Evolutionary conservation across 2,888 invertebrate species (phyloP), one percentile per base, ranked within the genome.

Genomic region (Caenorhabditis sulstoni): DNA sequence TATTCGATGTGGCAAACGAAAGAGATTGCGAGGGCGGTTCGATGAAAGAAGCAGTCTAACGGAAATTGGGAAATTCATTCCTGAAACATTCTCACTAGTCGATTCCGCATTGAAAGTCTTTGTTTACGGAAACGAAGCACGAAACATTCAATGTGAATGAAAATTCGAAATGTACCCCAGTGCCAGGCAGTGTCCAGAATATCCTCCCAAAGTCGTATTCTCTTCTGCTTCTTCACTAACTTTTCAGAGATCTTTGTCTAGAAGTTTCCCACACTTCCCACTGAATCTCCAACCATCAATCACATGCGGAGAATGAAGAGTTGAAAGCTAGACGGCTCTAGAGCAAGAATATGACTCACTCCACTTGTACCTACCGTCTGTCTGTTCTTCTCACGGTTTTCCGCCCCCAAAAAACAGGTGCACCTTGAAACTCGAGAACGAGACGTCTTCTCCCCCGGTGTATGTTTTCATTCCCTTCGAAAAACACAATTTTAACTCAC

Each of bases 221-320:
- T n/a, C 52, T 23, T 29, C 20, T 45, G 52, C n/a, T n/a, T n/a
- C n/a, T 47, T 61, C 55, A 18, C 29, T 23, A 8, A 14, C 50
- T 61, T 70, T 53, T 61, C 70, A 70, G 70, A 61, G 52, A 70
- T 61, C 61, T 29, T 29, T 35, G 16, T 68, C 58, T n/a, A n/a
- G n/a, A n/a, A 29, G 50, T 20, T 61, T 70, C 53, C 37, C 70
- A 70, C 61, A 41, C 59, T 66, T 66, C 55, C 23, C 44, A 41
- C 41, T 22, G 8, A 18, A 11, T 29, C 29, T 12, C 22, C 12
- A 59, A 44, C 22, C 52, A 68, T 59, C 59, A 70, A 61, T 62
- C 18, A 22, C 22, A 22, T 49, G 41, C 52, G 29, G 29, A 1
- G 16, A 39, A 50, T 64, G 64, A 64, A 64, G n/a, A 29, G 29